These are phyloP conservation scores for Drosophila atroscutellata DNA, from an alignment of 2,888 invertebrate species.

Conservation along the genomic window DNA sequence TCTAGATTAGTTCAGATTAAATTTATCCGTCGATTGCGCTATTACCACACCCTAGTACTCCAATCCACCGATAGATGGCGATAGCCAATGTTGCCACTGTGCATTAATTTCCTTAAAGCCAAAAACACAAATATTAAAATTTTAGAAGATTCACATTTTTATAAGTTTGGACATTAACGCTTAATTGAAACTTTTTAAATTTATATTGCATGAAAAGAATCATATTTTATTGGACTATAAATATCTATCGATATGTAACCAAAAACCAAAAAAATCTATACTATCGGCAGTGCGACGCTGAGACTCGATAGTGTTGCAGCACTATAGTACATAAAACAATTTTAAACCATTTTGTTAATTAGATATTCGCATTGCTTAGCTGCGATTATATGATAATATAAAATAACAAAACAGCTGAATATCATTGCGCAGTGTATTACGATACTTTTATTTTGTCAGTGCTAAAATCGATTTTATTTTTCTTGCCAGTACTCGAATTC, in stretches of 20 bases:
- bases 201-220: background rate
- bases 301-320: background rate
- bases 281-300: background rate
- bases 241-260: background rate
- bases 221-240: background rate
- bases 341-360: background rate
- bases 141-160: too few species aligned
- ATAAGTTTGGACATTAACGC: background rate
- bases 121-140: background rate
- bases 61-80: background rate
- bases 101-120: background rate
- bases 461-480: conserved; percentile 39
- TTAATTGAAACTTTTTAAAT: background rate
- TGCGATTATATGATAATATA: background rate
- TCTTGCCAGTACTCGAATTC: conserved; percentile 10
- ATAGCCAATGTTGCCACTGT: background rate
- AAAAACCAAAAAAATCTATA: background rate
- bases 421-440: background rate
- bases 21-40: background rate
- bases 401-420: background rate
- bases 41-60: background rate
- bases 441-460: conserved; percentile 15
- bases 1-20: background rate
- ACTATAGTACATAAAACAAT: conserved; percentile 10
- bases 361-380: background rate